Evolutionary conservation across 2,113 vertebrate species (phyloP), one percentile per base, ranked within the genome.

Genomic region (pig (Sus scrofa)): DNA sequence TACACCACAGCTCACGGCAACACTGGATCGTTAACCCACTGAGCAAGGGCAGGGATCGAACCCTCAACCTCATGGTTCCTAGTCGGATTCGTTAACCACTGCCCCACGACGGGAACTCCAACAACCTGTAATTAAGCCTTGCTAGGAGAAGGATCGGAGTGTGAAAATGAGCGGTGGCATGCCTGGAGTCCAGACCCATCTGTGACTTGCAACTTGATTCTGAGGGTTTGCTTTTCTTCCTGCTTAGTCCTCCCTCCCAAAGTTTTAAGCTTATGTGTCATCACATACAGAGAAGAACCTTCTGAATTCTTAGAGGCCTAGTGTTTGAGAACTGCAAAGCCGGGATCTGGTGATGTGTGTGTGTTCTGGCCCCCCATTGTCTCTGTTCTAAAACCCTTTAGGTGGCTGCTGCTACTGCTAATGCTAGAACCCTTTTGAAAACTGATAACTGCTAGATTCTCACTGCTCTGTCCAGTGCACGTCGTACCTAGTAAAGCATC

Each of bases 261-360:
- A 86, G 34, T 60, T 74, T 70, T 91, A 81, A 88, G 16, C 44
- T 75, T 70, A 37, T 11, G 32, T 71, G 19, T 83, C 65, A 81
- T 84, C 26, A 4, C 34, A 11, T 20, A 50, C 30, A 79, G 71
- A 50, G 63, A 73, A 92, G 54, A 70, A 85, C 15, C 91, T n/a
- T n/a, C n/a, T 56, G 83, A 75, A n/a, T 34, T 50, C 62, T 67
- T 24, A 34, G 74, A 92, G 90, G 26, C 58, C 44, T 27, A 65
- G 73, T 56, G 34, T 94, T 92, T 89, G 73, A 93, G 71, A 85
- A 95, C 20, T 89, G 60, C 11, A 67, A 75, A 82, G 58, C n/a
- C 94, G 56, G 79, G 24, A 13, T 91, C 63, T 73, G 24, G 82
- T 77, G 56, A 32, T 30, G 10, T 63, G 24, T 70, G 19, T 37